A percentile compares a stretch with the other conserved stretches of the same genome.
Evolutionary conservation across 2,888 invertebrate genomes (phyloP).

Genomic region (Nasonovia ribisnigri): DNA sequence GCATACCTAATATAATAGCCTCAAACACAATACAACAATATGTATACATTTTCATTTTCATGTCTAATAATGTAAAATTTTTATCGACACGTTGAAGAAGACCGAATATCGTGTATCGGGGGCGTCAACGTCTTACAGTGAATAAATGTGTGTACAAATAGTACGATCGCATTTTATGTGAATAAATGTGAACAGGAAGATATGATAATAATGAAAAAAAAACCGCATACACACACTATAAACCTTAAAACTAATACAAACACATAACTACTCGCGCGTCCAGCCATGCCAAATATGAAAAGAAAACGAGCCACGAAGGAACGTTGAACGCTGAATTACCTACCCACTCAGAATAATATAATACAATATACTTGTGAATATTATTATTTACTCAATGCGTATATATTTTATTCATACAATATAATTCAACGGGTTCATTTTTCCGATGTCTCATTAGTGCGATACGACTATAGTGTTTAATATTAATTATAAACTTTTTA

Average conservation of each 20-base stretch:
- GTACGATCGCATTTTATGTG: neutral
- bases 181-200: neutral
- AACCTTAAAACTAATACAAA: neutral
- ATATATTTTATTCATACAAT: neutral
- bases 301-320: neutral
- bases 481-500: too few species aligned
- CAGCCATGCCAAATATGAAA: neutral
- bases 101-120: neutral
- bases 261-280: neutral
- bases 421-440: neutral
- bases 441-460: neutral
- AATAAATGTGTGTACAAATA: neutral
- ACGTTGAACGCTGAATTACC: neutral
- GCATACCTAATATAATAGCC: neutral
- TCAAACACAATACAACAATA: neutral
- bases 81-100: neutral
- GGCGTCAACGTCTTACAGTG: neutral
- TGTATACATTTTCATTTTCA: neutral
- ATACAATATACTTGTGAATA: neutral
- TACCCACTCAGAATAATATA: neutral
- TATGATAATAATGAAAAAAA: neutral
- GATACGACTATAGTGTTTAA: neutral
- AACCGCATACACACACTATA: too few species aligned
- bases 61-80: neutral
- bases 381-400: neutral